Base-by-base conservation (phyloP, 2,888 invertebrate species). In the Therioaphis trifolii region DNA sequence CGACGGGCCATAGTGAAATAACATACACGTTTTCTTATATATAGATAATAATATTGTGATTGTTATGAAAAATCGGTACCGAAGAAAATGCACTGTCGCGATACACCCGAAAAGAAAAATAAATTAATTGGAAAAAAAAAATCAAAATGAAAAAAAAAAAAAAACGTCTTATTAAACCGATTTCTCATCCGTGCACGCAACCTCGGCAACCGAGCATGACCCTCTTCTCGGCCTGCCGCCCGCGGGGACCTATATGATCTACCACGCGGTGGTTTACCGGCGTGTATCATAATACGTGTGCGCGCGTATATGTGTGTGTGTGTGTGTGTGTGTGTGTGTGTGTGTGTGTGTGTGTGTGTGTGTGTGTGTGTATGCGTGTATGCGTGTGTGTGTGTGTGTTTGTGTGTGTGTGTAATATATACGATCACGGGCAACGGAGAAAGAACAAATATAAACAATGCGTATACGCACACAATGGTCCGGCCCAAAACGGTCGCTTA, bases 191-290 rank as follows among this genome's bases (percentile, higher is more conserved):
- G 68, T 78, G 46, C 18, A 11, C 27, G 27, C 63, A 55, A 69
- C 78, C 78, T 79, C 78, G 78, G 68, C 69, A 79, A 24, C 61
- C 78, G 55, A 69, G 78, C 78, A 69, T 79, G 78, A 69, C 68
- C 55, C 69, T 69, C 66, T 43, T 14, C 29, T 61, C 21, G 24
- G 5, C 71, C 49, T 12, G 35, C 27, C 49, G 49, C 58, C 21
- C 15, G 72, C 18, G 43, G 49, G 49, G 49, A 72, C 29, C 29
- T 58, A 58, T 58, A 21, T 58, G 58, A 58, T 58, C 58, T 21
- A 21, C 21, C 58, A 21, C 21, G 52, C 7, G 52, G 58, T 58
- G 58, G 58, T 58, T 9, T 24, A 58, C 21, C 24, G 58, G 35
- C 35, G 35, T 35, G 35, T 35, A 35, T 35, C 7, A 5, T 35